Evolutionary conservation across 2,888 invertebrate species (phyloP).

Genomic region (Disparrhopalites patrizii): DNA sequence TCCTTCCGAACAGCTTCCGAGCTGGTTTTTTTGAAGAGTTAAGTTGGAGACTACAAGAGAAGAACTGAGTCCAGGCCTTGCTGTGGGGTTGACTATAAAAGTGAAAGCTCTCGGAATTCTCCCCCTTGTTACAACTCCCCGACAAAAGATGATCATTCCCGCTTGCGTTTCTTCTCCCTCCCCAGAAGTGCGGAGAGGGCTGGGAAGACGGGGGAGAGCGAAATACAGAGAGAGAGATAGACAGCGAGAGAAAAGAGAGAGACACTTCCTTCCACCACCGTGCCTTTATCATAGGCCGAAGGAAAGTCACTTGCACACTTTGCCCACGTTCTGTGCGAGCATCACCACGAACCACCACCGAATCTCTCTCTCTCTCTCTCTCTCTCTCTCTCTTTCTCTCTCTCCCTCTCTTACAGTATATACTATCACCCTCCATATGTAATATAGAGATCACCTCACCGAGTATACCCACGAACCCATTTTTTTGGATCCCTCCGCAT

Average conservation of each 20-base stretch:
- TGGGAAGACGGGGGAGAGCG: neutral
- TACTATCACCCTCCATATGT: neutral
- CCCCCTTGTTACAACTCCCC: neutral
- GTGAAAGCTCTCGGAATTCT: conserved; percentile 12
- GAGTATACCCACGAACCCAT: too few species aligned
- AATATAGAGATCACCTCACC: neutral
- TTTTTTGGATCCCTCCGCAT: too few species aligned
- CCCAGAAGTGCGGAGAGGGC: neutral
- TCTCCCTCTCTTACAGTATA: conserved; percentile 1
- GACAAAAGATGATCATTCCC: neutral
- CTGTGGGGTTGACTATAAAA: conserved; percentile 12
- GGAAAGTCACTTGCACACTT: too few species aligned
- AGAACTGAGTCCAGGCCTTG: conserved; percentile 16
- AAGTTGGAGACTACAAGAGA: conserved; percentile 16
- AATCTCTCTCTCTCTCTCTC: too few species aligned
- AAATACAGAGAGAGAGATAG: neutral
- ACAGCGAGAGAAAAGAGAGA: neutral
- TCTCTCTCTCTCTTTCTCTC: conserved; percentile 1
- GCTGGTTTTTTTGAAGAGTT: conserved; percentile 1
- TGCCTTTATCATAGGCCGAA: too few species aligned
- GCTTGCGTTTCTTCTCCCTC: conserved; percentile 19
- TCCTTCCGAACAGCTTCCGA: neutral
- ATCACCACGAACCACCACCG: too few species aligned
- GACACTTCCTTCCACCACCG: neutral
- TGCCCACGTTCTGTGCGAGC: too few species aligned